Evolutionary conservation across 2,797 vertebrate genomes (phyloP), one percentile per base, ranked within the genome.

Genomic region (Pantherophis alleghaniensis): DNA sequence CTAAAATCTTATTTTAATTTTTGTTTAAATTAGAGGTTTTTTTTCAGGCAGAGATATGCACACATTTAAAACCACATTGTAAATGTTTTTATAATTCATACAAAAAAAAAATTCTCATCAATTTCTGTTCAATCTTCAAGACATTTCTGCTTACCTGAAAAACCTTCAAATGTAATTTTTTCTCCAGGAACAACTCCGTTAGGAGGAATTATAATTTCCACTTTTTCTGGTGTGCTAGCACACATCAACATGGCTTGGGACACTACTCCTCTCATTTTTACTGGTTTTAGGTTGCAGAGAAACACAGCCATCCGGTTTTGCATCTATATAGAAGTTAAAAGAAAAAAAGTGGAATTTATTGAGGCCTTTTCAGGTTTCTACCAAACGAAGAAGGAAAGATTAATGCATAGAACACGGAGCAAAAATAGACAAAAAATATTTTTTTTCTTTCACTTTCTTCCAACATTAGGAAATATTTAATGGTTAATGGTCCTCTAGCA

Each of bases 191-290:
- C 96, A 1, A 98, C 97, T 55, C 98, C 98, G 0, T 95, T 93
- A 3, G 99, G 99, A 92, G 99, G 99, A 96, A 98, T 98, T 87
- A 99, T 96, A 96, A 99, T 99, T 97, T 99, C 99, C 60, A 99
- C 98, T 93, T 99, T 99, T 94, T 99, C 99, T 28, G 98, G 98
- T 24, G 98, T 99, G 96, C 99, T 99, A 95, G 99, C 99, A 95
- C 99, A 99, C 99, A 99, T 99, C 93, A 99, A 97, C 99, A 99
- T 99, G 57, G 99, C 99, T 95, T 99, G 99, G 91, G 99, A 99
- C 7, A 99, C 94, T 5, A 99, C 98, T 24, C 99, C 99, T 96
- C 99, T 98, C 99, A 99, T 99, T 97, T 99, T 99, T 14, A 98
- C 99, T 92, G 99, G 98, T 97, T 99, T 99, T 96, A 99, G 97